phyloP scores from a whole-genome alignment of 2,113 vertebrate genomes.

The Cavia porcellus region DNA sequence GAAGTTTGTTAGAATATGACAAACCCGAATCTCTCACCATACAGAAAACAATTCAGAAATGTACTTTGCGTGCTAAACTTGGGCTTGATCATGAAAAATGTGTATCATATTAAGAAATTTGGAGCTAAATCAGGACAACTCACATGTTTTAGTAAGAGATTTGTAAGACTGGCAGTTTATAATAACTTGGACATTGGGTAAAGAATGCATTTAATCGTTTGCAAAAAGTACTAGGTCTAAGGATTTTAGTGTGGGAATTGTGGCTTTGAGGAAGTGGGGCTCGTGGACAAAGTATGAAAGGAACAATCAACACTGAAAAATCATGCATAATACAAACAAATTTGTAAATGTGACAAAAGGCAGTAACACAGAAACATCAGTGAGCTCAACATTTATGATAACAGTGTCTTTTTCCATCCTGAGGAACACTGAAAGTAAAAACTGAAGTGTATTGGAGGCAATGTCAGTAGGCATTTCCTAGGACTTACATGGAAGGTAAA shows the following conservation, averaged over 20 bases:
- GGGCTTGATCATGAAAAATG: neutral
- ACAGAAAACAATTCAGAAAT: neutral
- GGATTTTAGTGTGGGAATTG: neutral
- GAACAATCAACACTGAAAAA: neutral
- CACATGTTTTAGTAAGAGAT: neutral
- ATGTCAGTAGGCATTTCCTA: neutral
- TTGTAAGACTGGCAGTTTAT: neutral
- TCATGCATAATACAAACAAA: neutral
- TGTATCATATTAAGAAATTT: neutral
- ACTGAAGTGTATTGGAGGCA: neutral
- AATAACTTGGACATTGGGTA: neutral
- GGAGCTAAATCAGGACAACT: neutral
- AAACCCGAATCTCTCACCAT: neutral
- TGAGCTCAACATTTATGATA: neutral
- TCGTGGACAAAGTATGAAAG: fast-evolving
- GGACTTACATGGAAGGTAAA: neutral
- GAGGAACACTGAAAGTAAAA: neutral
- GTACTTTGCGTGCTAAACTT: neutral
- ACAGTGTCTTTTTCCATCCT: neutral
- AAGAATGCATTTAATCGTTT: neutral
- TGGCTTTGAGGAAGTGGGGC: neutral
- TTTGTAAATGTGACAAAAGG: neutral
- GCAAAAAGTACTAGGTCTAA: neutral
- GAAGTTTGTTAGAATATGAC: neutral
- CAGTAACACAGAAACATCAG: neutral